Base-by-base conservation (phyloP, 2,888 invertebrate species). In the Poecilus cupreus region DNA sequence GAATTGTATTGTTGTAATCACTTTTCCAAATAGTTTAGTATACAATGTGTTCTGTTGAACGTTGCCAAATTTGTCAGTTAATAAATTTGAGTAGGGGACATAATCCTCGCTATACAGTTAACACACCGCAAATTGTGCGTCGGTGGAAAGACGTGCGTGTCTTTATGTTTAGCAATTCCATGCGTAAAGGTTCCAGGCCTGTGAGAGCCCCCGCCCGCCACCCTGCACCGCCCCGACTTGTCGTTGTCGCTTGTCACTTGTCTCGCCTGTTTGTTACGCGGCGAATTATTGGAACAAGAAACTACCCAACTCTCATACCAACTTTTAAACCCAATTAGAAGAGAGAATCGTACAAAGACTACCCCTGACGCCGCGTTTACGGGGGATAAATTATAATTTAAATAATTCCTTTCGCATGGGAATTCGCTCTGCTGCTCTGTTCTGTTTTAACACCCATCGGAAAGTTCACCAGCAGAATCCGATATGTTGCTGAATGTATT, bases 261-360 rank as follows among this genome's bases (percentile, higher is more conserved):
- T 43, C 22, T 43, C 43, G 39, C 5, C 32, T 72, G 72, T 72
- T 72, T 72, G 72, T 43, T 46, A 46, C 72, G 46, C 13, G 46
- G 72, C 43, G 72, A 72, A 72, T 72, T 72, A 72, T 72, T 72
- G 72, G 68, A 72, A 72, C 24, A 72, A 72, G 72, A 72, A 72
- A 22, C 72, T 72, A 72, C 72, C 68, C 43, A 72, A 72, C 72
- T 72, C 46, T 72, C 72, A 43, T 46, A 43, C 18, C 43, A 72
- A 72, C 72, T 72, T 72, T 72, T 46, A 72, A 72, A 72, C 72
- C 72, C 46, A 46, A 46, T 72, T 72, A 72, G 72, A 72, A 72
- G 72, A 60, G 60, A 24, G 72, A 72, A 72, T 68, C 46, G 24
- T 20, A 72, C 72, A 72, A 72, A 72, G 72, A 72, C 72, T 46